These are phyloP conservation scores for Bembecia ichneumoniformis DNA, from an alignment of 2,888 invertebrate species.

Conservation along the genomic window DNA sequence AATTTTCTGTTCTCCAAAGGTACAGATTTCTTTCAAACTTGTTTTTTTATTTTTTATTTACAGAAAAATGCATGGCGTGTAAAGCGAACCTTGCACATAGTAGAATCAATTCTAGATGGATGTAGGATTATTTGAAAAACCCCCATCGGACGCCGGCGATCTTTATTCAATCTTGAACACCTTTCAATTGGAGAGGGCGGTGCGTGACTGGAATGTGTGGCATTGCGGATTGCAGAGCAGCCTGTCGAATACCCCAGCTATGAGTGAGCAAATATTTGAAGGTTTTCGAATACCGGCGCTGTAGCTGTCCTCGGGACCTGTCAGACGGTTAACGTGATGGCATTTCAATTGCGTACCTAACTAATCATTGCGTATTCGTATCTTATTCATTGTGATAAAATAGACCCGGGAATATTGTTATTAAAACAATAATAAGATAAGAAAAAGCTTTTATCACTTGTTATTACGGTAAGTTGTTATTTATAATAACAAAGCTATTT, in stretches of 20 bases:
- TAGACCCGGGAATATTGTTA: too few species aligned
- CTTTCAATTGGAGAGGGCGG: constrained; percentile 37
- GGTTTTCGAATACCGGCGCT: not conserved
- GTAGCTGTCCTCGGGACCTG: not conserved
- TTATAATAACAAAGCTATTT: too few species aligned
- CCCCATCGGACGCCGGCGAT: constrained; percentile 22
- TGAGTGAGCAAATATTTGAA: not conserved
- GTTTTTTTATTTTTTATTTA: not conserved
- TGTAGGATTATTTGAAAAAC: constrained; percentile 18
- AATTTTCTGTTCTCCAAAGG: too few species aligned
- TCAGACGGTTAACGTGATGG: not conserved
- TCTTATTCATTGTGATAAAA: too few species aligned
- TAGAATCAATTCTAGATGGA: not conserved
- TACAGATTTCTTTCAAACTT: too few species aligned
- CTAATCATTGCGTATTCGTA: not conserved
- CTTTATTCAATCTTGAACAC: constrained; percentile 56
- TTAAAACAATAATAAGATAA: too few species aligned
- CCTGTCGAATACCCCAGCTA: too few species aligned
- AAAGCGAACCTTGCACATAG: not conserved
- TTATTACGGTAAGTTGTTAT: too few species aligned
- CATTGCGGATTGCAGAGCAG: too few species aligned
- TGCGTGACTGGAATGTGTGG: constrained; percentile 34
- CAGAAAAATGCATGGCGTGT: not conserved
- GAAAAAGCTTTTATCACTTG: too few species aligned
- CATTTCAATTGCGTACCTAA: not conserved